Evolutionary conservation across 2,113 vertebrate species (phyloP).

Genomic region (Heloderma charlesbogerti): DNA sequence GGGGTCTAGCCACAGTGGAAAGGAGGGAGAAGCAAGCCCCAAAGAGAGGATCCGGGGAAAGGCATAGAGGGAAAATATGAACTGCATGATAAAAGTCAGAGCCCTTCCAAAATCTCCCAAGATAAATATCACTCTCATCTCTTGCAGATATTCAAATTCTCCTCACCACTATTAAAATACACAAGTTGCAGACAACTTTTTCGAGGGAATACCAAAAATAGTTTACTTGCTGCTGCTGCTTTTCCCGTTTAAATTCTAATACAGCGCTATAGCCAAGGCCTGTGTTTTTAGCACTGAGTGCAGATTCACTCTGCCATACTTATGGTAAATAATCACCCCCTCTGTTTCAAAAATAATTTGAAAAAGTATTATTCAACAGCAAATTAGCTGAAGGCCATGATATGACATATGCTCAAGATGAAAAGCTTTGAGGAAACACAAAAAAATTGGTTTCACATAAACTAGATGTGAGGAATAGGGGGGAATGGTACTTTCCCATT

Average conservation of each 20-base stretch:
- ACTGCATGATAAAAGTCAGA: too few relatives aligned
- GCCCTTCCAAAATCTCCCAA: neutral
- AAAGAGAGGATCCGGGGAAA: neutral
- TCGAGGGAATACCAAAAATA: neutral
- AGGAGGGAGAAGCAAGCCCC: neutral
- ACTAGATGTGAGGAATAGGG: too few relatives aligned
- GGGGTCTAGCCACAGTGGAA: neutral
- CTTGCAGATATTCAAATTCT: neutral
- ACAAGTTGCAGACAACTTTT: neutral
- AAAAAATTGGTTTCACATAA: neutral
- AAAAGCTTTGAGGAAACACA: neutral
- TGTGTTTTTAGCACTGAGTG: neutral
- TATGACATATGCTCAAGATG: too few relatives aligned
- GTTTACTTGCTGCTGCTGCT: neutral
- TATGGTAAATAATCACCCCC: neutral
- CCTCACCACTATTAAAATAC: neutral
- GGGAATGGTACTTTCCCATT: rapidly evolving
- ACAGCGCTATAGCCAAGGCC: neutral
- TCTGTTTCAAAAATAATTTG: neutral
- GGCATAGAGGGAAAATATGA: too few relatives aligned
- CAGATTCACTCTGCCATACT: neutral
- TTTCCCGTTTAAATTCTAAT: neutral
- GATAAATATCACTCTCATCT: neutral
- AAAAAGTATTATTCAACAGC: neutral
- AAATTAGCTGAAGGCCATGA: neutral